Base-by-base conservation (phyloP, 2,797 vertebrate genomes). In the Oryzias sinensis region DNA sequence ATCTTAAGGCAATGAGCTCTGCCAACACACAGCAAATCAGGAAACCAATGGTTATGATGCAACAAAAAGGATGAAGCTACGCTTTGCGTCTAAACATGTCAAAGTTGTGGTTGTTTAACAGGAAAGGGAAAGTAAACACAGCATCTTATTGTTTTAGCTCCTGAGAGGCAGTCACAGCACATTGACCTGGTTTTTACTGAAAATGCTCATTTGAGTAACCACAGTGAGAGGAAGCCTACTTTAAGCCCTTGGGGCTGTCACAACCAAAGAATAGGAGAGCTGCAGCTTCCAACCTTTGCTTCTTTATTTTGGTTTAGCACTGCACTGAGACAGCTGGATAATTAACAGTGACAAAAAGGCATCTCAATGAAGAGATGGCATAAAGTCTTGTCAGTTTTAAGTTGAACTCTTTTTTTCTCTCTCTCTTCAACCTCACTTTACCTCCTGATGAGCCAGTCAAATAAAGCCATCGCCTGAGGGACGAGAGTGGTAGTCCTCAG, bases 281-380 rank as follows among this genome's bases (percentile, higher is more conserved):
- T 73, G 70, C 76, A 78, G 70, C 76, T 65, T 82, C 64, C 74
- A 72, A 76, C 72, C 75, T 56, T 29, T 54, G 53, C 57, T 60
- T 72, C 65, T 74, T 66, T 73, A 61, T 61, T 66, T 67, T 68
- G 56, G 56, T 24, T 53, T 45, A 20, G 55, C 60, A 50, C 53
- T 67, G 60, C 73, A 66, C 76, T 66, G 71, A 62, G 69, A 74
- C 77, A 49, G 43, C 68, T 66, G 65, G 70, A 78, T 89, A 90
- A 89, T 90, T 88, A 90, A 80, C 59, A 77, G 59, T 86, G 87
- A 89, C 89, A 90, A 89, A 86, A 82, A 75, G 74, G 51, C 65
- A 72, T 77, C 72, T 81, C 79, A 85, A 88, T 80, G 77, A 79
- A 65, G 70, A 80, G 40, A 77, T 45, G 27, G 53, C 72, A 65